Evolutionary conservation across 2,113 vertebrate species (phyloP).

Genomic region (Oreochromis spilurus): DNA sequence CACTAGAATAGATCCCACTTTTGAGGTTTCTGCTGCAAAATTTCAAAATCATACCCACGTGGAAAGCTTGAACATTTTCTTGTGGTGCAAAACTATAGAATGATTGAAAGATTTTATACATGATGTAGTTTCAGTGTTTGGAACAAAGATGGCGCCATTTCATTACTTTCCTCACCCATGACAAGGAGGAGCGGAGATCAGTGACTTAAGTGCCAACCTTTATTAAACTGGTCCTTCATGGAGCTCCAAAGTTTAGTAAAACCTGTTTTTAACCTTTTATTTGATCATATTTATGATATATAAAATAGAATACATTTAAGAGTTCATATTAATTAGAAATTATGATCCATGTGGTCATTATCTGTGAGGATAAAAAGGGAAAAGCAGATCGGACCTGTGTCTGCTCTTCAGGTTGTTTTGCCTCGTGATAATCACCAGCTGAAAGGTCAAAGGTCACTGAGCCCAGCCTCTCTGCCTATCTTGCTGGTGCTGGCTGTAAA

Average conservation of each 20-base stretch:
- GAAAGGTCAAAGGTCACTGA: conserved; percentile 26
- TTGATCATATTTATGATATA: background rate
- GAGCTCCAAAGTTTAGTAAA: background rate
- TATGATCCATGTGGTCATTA: background rate
- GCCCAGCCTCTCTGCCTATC: background rate
- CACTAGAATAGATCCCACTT: background rate
- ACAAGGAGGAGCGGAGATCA: no score
- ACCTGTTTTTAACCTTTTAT: background rate
- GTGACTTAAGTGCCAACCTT: background rate
- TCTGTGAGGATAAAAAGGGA: background rate
- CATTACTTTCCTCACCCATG: background rate
- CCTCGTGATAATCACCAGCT: background rate
- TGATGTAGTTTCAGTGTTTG: background rate
- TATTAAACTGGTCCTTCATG: background rate
- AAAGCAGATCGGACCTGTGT: background rate
- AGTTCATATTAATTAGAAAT: background rate
- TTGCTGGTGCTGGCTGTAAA: background rate
- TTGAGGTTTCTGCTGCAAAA: background rate
- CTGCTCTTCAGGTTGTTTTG: background rate
- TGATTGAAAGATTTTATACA: background rate
- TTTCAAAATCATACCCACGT: background rate
- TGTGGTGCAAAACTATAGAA: background rate
- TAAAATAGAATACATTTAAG: background rate
- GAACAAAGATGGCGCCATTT: conserved; percentile 35
- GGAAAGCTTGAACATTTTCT: background rate